These are phyloP conservation scores for Phalacrocorax pelagicus DNA, from an alignment of 2,113 vertebrate species.

Conservation along the genomic window DNA sequence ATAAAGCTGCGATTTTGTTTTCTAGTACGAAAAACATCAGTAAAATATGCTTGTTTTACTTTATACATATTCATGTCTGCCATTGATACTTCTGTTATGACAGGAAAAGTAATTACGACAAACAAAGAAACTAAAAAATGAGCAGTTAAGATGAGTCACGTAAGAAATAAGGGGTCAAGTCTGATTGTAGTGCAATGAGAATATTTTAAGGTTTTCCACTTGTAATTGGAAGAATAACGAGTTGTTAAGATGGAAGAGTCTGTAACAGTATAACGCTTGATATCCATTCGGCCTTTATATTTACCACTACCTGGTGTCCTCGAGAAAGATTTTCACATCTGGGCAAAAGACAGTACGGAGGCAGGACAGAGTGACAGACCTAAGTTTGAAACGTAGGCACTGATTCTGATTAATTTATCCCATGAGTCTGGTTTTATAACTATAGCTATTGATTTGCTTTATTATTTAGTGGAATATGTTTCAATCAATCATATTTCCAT, in stretches of 20 bases:
- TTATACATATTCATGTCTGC: not conserved
- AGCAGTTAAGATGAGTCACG: not conserved
- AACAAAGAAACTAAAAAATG: not conserved
- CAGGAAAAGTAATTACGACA: not conserved
- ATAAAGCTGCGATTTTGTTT: not conserved
- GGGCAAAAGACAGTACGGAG: not conserved
- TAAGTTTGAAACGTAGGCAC: not conserved
- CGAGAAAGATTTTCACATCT: not conserved
- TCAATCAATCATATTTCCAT: conserved; percentile 49
- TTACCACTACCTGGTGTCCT: not conserved
- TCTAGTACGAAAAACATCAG: not conserved
- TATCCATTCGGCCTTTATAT: not conserved
- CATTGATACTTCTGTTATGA: not conserved
- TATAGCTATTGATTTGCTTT: conserved; percentile 34
- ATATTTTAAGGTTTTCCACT: not conserved
- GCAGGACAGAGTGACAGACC: not conserved
- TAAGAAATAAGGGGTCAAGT: not conserved
- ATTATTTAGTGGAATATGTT: conserved; percentile 50
- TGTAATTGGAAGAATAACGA: not conserved
- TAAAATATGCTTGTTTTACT: not conserved
- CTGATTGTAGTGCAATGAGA: not conserved
- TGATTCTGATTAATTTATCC: conserved; percentile 44
- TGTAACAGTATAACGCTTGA: not conserved
- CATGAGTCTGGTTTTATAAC: conserved; percentile 26
- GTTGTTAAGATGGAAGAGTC: not conserved